Percentiles rank a stretch among this genome's conserved stretches.
Evolutionary conservation across 2,113 vertebrate genomes (phyloP).

Genomic region (Trogon melanurus): DNA sequence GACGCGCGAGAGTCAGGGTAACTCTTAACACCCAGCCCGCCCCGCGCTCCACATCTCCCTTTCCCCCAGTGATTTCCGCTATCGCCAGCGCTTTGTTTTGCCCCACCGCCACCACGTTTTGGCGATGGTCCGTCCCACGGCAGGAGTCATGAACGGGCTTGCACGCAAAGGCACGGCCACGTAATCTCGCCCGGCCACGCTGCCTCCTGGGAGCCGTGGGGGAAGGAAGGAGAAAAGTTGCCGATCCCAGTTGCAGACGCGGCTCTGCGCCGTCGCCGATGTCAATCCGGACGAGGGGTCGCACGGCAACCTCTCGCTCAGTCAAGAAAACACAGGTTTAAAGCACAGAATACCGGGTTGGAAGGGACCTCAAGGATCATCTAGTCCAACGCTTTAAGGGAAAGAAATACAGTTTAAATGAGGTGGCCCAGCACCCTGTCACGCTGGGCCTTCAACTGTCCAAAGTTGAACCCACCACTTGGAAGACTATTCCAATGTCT

Average conservation of each 20-base stretch:
- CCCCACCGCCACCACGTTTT: fast-evolving
- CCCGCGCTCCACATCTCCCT: not conserved
- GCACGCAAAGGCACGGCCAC: not conserved
- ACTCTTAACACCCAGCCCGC: not conserved
- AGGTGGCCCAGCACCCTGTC: too few relatives aligned
- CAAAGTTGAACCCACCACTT: too few relatives aligned
- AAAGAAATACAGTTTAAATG: too few relatives aligned
- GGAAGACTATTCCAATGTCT: too few relatives aligned
- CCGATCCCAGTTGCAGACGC: fast-evolving
- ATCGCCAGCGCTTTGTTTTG: not conserved
- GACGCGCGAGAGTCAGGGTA: fast-evolving
- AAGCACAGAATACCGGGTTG: too few relatives aligned
- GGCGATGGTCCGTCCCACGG: not conserved
- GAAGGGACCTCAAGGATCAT: too few relatives aligned
- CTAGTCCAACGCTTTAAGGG: too few relatives aligned
- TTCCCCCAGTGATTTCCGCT: not conserved
- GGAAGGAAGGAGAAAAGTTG: not conserved
- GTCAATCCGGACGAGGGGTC: fast-evolving
- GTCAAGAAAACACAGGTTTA: not conserved
- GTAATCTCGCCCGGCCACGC: not conserved
- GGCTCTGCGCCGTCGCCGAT: fast-evolving
- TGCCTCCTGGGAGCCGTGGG: not conserved
- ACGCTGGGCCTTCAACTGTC: too few relatives aligned
- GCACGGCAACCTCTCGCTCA: not conserved
- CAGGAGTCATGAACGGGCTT: not conserved